A percentile compares a stretch with the other conserved stretches of the same genome.
Conservation (phyloP, 2,797 vertebrate species). For the Macroramphosus scolopax region DNA sequence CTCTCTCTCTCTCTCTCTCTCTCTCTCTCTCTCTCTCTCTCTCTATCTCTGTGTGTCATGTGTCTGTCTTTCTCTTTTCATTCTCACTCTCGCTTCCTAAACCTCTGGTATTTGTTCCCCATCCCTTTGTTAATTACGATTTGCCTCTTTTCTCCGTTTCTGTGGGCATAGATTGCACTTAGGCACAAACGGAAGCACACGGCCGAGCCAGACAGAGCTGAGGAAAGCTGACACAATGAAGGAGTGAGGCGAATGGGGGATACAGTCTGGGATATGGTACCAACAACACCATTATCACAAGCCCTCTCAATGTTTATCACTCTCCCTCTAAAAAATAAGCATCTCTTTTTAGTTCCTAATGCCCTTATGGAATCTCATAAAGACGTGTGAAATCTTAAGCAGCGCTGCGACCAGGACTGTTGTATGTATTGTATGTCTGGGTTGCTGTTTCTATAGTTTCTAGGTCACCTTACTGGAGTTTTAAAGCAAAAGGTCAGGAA, state of each 20-base stretch:
- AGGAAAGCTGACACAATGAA: slow-evolving; percentile 36
- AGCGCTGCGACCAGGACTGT: slow-evolving; percentile 15
- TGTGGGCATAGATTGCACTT: slow-evolving; percentile 42
- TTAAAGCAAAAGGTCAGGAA: slow-evolving; percentile 36
- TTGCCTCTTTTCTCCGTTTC: slow-evolving; percentile 42
- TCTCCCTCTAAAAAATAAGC: slow-evolving; percentile 42
- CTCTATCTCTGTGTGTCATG: slow-evolving; percentile 42
- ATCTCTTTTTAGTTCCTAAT: slow-evolving; percentile 40
- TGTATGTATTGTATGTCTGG: slow-evolving; percentile 6
- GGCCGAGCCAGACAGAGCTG: slow-evolving; percentile 35
- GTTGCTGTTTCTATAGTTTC: slow-evolving; percentile 27
- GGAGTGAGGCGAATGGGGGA: slow-evolving; percentile 22
- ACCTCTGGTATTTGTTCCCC: slow-evolving; percentile 44
- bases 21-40: slow-evolving; percentile 43
- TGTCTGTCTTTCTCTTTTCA: slow-evolving; percentile 34
- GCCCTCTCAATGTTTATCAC: slow-evolving; percentile 37
- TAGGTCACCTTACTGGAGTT: slow-evolving; percentile 31
- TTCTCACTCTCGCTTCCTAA: slow-evolving; percentile 35
- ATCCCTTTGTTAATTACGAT: slow-evolving; percentile 62
- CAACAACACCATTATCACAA: slow-evolving; percentile 33
- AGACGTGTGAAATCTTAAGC: slow-evolving; percentile 22
- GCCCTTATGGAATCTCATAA: slow-evolving; percentile 52
- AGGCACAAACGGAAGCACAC: slow-evolving; percentile 40
- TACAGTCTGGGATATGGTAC: slow-evolving; percentile 18
- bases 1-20: slow-evolving; percentile 45